A percentile compares a stretch with the other conserved stretches of the same genome.
phyloP scores from a whole-genome alignment of 2,888 invertebrate genomes.

The Lordiphosa andalusiaca region DNA sequence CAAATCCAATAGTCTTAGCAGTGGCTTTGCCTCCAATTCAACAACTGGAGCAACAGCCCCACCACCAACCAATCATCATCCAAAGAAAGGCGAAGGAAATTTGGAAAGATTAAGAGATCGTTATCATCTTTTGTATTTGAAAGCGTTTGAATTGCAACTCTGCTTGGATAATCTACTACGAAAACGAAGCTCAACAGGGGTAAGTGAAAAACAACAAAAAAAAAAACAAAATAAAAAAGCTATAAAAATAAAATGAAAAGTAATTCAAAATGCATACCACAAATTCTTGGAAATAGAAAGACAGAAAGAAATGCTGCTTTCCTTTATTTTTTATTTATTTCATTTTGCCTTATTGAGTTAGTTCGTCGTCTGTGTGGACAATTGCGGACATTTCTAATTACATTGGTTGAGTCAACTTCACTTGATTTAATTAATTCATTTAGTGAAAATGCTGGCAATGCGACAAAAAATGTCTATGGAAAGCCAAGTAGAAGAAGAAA shows the following conservation, averaged over 20 bases:
- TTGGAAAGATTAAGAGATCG: slow-evolving; percentile 88
- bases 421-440: slow-evolving; percentile 73
- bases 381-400: slow-evolving; percentile 69
- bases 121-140: slow-evolving; percentile 93
- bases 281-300: slow-evolving; percentile 60
- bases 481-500: slow-evolving; percentile 18
- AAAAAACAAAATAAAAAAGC: background rate
- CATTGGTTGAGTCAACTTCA: slow-evolving; percentile 48
- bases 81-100: slow-evolving; percentile 78
- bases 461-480: slow-evolving; percentile 39
- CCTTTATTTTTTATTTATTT: slow-evolving; percentile 18
- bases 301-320: slow-evolving; percentile 19
- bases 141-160: slow-evolving; percentile 95
- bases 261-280: slow-evolving; percentile 36
- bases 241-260: slow-evolving; percentile 4
- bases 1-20: slow-evolving; percentile 63
- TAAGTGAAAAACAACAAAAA: no score
- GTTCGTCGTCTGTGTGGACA: slow-evolving; percentile 44
- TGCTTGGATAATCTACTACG: slow-evolving; percentile 90
- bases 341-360: slow-evolving; percentile 2
- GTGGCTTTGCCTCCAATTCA: slow-evolving; percentile 63
- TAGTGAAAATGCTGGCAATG: slow-evolving; percentile 65
- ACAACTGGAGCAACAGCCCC: slow-evolving; percentile 11
- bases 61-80: slow-evolving; percentile 13
- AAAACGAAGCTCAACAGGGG: slow-evolving; percentile 84